Conservation (phyloP, 37 sponge, comb jelly and placozoan genomes). For the Mnemiopsis leidyi region DNA sequence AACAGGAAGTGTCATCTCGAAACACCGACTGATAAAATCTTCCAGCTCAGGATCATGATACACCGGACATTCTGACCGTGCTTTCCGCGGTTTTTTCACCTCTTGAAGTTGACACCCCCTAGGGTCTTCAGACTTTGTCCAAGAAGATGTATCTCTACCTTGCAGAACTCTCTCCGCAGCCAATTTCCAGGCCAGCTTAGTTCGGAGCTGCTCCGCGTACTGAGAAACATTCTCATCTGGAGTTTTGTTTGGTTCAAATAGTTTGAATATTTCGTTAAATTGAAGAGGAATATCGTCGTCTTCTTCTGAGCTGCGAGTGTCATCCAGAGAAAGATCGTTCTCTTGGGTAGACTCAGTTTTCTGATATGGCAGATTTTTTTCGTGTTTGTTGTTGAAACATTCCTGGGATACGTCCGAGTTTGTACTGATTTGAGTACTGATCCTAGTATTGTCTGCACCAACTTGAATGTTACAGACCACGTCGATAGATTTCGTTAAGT, state of each 20-base stretch:
- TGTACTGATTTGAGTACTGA: neutral
- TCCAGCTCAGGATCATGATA: neutral
- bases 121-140: neutral
- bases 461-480: neutral
- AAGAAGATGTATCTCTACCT: neutral
- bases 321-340: neutral
- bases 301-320: neutral
- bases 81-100: neutral
- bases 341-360: neutral
- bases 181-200: neutral
- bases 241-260: neutral
- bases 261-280: neutral
- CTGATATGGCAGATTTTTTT: neutral
- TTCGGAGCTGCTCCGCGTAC: conserved; percentile 24
- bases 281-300: neutral
- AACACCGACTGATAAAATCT: neutral
- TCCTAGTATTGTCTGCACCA: neutral
- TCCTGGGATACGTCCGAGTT: neutral
- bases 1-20: neutral
- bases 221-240: neutral
- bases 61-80: neutral
- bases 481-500: neutral
- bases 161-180: neutral
- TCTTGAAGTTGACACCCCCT: too few relatives aligned
- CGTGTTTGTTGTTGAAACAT: neutral